Evolutionary conservation across 2,797 vertebrate species (phyloP).

Genomic region (Xenops minutus): DNA sequence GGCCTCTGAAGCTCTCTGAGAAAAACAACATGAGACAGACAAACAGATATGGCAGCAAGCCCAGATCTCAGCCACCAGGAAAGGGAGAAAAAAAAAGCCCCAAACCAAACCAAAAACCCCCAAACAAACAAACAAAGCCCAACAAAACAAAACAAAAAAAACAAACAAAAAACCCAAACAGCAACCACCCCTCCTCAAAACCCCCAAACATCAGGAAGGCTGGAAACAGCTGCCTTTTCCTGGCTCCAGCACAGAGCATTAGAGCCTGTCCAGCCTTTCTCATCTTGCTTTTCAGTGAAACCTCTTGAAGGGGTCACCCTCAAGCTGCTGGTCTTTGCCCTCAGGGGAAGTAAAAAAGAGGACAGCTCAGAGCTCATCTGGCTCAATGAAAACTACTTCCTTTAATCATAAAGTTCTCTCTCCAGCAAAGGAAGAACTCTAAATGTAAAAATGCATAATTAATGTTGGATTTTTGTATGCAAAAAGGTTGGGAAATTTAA

Average conservation of each 20-base stretch:
- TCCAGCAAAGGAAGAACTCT: slow-evolving; percentile 25
- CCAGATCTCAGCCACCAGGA: slow-evolving; percentile 44
- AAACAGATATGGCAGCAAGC: slow-evolving; percentile 72
- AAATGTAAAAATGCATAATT: slow-evolving; percentile 16
- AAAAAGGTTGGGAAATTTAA: slow-evolving; percentile 49
- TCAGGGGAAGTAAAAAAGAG: slow-evolving; percentile 73
- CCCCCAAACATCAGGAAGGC: slow-evolving; percentile 24
- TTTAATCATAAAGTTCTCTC: slow-evolving; percentile 67
- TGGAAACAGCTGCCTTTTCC: slow-evolving; percentile 71
- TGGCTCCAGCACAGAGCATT: slow-evolving; percentile 39
- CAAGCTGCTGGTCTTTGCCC: slow-evolving; percentile 73
- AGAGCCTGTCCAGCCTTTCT: slow-evolving; percentile 50
- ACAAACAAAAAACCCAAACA: not conserved
- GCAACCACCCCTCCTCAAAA: not conserved
- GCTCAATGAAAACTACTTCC: slow-evolving; percentile 59
- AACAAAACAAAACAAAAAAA: not conserved
- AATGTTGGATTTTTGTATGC: slow-evolving; percentile 46
- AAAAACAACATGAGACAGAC: slow-evolving; percentile 70
- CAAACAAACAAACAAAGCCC: not conserved
- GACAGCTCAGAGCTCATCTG: slow-evolving; percentile 65
- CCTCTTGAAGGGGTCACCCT: slow-evolving; percentile 63
- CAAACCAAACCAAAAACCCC: no score
- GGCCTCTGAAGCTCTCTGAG: slow-evolving; percentile 63
- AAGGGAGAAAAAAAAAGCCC: not conserved
- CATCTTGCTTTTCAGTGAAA: slow-evolving; percentile 65